These are phyloP conservation scores for Acipenser oxyrinchus DNA, from an alignment of 2,797 vertebrate species.

Conservation along the genomic window DNA sequence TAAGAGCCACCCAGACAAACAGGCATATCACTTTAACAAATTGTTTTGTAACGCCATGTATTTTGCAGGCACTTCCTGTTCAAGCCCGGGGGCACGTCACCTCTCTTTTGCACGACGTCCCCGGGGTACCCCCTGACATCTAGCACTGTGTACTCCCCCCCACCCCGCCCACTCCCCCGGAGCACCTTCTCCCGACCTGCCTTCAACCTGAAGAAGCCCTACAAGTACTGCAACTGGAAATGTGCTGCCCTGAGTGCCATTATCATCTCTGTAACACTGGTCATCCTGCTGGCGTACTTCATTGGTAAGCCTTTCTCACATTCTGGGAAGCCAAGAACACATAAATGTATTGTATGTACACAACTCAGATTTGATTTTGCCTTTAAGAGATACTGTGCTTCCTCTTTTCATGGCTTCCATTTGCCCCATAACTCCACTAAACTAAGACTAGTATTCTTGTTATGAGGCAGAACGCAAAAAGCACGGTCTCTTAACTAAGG, in stretches of 20 bases:
- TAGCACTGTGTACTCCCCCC: conserved; percentile 97
- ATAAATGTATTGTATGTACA: too few relatives aligned
- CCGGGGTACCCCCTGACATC: conserved; percentile 96
- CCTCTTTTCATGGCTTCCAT: too few relatives aligned
- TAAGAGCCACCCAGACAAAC: too few relatives aligned
- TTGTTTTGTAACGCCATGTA: conserved; percentile 19
- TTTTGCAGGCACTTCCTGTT: conserved; percentile 89
- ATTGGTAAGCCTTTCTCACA: conserved; percentile 69
- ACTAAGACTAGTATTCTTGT: too few relatives aligned
- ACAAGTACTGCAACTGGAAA: conserved; percentile 98
- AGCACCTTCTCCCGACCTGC: conserved; percentile 90
- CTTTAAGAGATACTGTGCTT: too few relatives aligned
- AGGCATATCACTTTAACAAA: too few relatives aligned
- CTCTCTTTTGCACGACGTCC: conserved; percentile 92
- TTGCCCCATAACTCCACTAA: too few relatives aligned
- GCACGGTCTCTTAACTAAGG: too few relatives aligned
- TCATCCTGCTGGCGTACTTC: conserved; percentile 93
- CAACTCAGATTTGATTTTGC: too few relatives aligned
- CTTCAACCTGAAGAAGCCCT: conserved; percentile 96
- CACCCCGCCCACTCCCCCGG: conserved; percentile 87
- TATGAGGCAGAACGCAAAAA: too few relatives aligned
- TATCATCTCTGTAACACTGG: conserved; percentile 82
- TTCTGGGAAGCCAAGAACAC: too few relatives aligned
- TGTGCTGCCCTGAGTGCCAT: conserved; percentile 94
- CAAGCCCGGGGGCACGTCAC: conserved; percentile 95